Conservation (phyloP, 2,797 vertebrate genomes). For the Yasuhikotakia modesta region DNA sequence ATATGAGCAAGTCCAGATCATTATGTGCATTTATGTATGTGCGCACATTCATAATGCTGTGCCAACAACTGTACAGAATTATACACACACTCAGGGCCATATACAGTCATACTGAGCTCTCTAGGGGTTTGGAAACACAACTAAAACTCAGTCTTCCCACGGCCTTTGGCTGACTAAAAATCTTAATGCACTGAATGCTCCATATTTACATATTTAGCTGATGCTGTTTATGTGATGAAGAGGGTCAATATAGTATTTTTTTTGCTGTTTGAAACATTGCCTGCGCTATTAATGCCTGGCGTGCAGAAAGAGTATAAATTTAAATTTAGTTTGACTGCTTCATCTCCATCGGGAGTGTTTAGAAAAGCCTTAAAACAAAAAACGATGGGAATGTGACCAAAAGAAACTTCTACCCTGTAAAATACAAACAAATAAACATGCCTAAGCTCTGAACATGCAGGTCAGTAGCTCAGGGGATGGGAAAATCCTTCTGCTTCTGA, state of each 20-base stretch:
- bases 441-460: conserved; percentile 16
- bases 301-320: conserved; percentile 35
- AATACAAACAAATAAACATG: conserved; percentile 52
- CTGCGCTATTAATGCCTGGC: conserved; percentile 5
- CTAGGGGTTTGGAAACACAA: conserved; percentile 29
- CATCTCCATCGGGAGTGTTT: conserved; percentile 44
- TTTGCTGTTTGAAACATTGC: not conserved
- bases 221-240: not conserved
- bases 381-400: conserved; percentile 50
- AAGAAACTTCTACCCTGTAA: conserved; percentile 40
- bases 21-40: conserved; percentile 3
- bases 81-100: conserved; percentile 33
- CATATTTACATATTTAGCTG: conserved; percentile 10
- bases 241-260: not conserved
- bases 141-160: conserved; percentile 37
- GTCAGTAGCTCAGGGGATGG: conserved; percentile 30
- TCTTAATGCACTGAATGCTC: not conserved
- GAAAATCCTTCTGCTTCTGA: conserved; percentile 38
- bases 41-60: conserved; percentile 22
- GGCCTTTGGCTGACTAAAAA: conserved; percentile 1
- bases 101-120: conserved; percentile 51
- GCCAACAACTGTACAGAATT: conserved; percentile 41
- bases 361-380: conserved; percentile 27
- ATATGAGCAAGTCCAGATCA: conserved; percentile 54
- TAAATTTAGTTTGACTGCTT: conserved; percentile 14